Evolutionary conservation across 92 coral and sea anemone species (phyloP), one percentile per base, ranked within the genome.

Genomic region (Heliopora coerulea): DNA sequence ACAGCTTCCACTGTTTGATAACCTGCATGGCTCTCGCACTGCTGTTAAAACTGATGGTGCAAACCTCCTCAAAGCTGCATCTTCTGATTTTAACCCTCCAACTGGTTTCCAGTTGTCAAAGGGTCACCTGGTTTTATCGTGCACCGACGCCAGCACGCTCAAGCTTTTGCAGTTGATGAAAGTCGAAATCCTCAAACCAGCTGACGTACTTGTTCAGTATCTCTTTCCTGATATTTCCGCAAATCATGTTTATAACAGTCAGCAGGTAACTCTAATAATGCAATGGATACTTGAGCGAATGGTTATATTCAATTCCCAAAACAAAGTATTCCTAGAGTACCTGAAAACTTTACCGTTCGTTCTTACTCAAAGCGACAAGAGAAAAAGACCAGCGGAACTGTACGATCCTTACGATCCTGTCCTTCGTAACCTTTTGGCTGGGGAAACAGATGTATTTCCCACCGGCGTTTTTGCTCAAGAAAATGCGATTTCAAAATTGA

Each of bases 1-100:
- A 8, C 23, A 46, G 12, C 82, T 89, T 52, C 88, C 96, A 20
- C 56, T 89, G 23, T 89, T 86, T 77, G 89, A 89, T 29, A 69
- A 82, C 17, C 56, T 82, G 17, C 81, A 89, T 73, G 80, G 84
- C 17, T 19, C 23, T 20, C 80, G 83, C 23, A 49, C 64, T 20
- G 67, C 81, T 40, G 49, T 83, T 34, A 54, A 79, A 40, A 80
- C 68, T 23, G 23, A 21, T 57, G 41, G 65, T 3, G 56, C 59
- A 23, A 46, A 23, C 72, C 41, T 23, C 23, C 28, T 10, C 18
- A 46, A 44, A 15, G 19, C 59, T 1, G 80, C 64, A 13, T 60
- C 72, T 13, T 69, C 80, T 1, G 1, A 21, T 8, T 33, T 25
- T 21, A 12, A n/a, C 1, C 64, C 59, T 28, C 80, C 72, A 42